phyloP scores from a whole-genome alignment of 2,888 invertebrate species.

The Lithophane semibrunnea region DNA sequence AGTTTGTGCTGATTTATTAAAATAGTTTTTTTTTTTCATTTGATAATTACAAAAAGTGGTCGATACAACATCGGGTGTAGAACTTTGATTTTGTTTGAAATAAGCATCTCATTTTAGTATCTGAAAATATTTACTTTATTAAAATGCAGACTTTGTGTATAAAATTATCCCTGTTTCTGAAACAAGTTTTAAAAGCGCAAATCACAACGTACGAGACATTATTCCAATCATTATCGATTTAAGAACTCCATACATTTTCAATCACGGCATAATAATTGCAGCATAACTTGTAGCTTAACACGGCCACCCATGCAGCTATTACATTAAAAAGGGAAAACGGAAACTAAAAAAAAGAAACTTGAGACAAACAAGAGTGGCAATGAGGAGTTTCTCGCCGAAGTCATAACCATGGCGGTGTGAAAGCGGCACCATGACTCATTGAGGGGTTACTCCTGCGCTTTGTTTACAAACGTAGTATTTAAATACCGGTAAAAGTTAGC shows the following conservation, averaged over 20 bases:
- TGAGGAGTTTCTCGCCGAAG: conserved; percentile 55
- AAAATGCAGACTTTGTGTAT: neutral
- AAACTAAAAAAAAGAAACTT: conserved; percentile 57
- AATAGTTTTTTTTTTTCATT: neutral
- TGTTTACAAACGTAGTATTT: conserved; percentile 30
- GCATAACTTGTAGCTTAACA: conserved; percentile 13
- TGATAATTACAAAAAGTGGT: neutral
- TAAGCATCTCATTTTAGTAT: neutral
- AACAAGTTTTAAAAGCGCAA: neutral
- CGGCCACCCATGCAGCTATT: conserved; percentile 23
- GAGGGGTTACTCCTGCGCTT: conserved; percentile 46
- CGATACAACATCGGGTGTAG: neutral
- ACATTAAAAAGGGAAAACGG: conserved; percentile 54
- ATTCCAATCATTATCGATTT: conserved; percentile 20
- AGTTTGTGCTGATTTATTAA: neutral
- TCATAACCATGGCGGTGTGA: conserved; percentile 65
- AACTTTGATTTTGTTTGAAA: neutral
- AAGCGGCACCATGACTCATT: conserved; percentile 50
- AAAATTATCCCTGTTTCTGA: neutral
- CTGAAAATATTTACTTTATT: neutral
- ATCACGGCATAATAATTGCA: neutral
- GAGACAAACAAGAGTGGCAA: conserved; percentile 41
- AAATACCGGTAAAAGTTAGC: conserved; percentile 23
- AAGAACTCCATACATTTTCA: conserved; percentile 22
- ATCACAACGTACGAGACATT: neutral